These are phyloP conservation scores for Lepisosteus oculatus DNA, from an alignment of 2,113 vertebrate species.

Conservation along the genomic window DNA sequence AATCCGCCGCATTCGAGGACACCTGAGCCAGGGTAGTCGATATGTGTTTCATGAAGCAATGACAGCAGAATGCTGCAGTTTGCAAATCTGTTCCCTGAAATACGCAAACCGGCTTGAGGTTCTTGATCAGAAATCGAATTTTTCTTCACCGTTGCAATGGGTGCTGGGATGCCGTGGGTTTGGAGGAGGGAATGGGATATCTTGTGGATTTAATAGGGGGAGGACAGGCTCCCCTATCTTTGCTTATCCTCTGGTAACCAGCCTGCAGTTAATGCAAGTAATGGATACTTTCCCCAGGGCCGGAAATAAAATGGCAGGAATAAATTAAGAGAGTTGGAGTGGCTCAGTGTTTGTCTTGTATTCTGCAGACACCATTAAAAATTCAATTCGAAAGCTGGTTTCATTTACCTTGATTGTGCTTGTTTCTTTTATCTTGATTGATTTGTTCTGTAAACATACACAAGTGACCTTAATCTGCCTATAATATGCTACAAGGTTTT, in stretches of 20 bases:
- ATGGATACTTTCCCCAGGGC: constrained; percentile 37
- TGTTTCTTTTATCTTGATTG: constrained; percentile 41
- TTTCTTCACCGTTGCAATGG: constrained; percentile 29
- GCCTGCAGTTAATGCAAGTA: constrained; percentile 44
- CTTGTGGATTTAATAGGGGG: constrained; percentile 4
- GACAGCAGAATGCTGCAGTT: constrained; percentile 46
- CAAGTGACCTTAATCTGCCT: constrained; percentile 50
- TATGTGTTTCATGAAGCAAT: constrained; percentile 35
- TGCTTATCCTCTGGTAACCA: constrained; percentile 41
- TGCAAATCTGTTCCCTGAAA: constrained; percentile 37
- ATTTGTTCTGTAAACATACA: constrained; percentile 57
- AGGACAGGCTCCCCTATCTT: constrained; percentile 28
- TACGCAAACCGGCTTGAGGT: constrained; percentile 18
- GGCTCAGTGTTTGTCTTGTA: constrained; percentile 44
- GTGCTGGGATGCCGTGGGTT: not conserved
- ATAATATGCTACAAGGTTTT: constrained; percentile 38
- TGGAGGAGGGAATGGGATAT: constrained; percentile 24
- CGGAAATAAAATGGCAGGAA: constrained; percentile 39
- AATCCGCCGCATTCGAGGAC: constrained; percentile 51
- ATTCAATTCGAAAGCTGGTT: constrained; percentile 59
- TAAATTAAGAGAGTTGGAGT: constrained; percentile 29
- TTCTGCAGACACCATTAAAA: constrained; percentile 71
- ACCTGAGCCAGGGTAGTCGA: constrained; percentile 46
- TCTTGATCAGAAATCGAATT: constrained; percentile 22
- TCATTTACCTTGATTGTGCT: constrained; percentile 39